A percentile compares a stretch with the other conserved stretches of the same genome.
Evolutionary conservation across 2,888 invertebrate species (phyloP).

Genomic region (Trilocha varians): DNA sequence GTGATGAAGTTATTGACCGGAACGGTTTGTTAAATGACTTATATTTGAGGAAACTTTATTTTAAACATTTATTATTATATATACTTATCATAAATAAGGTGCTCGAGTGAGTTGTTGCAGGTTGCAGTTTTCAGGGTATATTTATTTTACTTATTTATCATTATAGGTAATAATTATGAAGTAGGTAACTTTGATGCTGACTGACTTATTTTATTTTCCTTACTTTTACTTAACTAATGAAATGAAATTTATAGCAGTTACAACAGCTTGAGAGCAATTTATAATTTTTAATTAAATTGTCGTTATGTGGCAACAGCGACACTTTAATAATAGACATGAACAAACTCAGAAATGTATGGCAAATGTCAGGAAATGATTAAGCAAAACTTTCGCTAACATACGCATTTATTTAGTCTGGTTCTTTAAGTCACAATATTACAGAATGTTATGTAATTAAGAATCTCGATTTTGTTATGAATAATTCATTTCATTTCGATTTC

Average conservation of each 20-base stretch:
- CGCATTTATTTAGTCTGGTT: neutral
- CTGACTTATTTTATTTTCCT: no score
- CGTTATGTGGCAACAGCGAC: neutral
- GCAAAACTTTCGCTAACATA: neutral
- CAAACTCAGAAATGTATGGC: neutral
- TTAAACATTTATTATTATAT: neutral
- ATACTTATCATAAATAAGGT: no score
- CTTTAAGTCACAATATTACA: neutral
- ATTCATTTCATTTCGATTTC: no score
- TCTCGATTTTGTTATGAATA: no score
- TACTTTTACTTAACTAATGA: no score
- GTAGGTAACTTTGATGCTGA: no score
- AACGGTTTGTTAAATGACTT: slow-evolving; percentile 1
- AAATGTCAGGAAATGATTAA: slow-evolving; percentile 14
- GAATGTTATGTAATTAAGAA: neutral
- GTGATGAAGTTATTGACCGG: slow-evolving; percentile 15
- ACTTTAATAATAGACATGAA: neutral
- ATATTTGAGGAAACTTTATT: neutral
- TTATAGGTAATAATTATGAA: no score
- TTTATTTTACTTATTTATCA: no score
- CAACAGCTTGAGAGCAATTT: no score
- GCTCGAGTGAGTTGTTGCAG: no score
- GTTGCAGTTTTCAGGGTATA: no score
- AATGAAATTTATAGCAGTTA: no score
- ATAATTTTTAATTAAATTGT: neutral